Conservation (phyloP, 2,797 vertebrate species). For the Momotus momota region DNA sequence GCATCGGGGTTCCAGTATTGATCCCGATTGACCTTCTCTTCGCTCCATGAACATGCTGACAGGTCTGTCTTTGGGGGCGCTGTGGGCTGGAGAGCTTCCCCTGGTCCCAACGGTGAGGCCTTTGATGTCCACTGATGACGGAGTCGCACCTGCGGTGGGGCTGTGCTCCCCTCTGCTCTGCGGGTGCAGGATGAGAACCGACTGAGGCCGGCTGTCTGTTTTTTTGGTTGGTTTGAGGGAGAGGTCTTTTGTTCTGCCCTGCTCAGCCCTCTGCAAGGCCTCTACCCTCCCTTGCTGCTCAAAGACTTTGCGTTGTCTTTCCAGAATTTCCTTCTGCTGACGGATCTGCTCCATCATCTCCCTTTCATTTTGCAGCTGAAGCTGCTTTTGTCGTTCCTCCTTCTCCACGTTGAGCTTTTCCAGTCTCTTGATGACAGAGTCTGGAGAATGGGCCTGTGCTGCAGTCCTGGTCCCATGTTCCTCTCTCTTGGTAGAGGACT, state of each 20-base stretch:
- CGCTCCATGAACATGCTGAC: constrained; percentile 74
- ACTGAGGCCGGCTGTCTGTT: constrained; percentile 78
- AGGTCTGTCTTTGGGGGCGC: constrained; percentile 75
- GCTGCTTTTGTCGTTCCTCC: constrained; percentile 88
- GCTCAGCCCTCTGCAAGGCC: constrained; percentile 83
- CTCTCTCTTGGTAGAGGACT: constrained; percentile 34
- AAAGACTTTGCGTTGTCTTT: constrained; percentile 85
- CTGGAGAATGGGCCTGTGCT: constrained; percentile 65
- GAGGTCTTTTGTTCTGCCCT: constrained; percentile 73
- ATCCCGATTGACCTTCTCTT: constrained; percentile 58
- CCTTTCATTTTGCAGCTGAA: constrained; percentile 88
- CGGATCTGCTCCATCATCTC: constrained; percentile 95
- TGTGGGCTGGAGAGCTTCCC: constrained; percentile 60
- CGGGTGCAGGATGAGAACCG: constrained; percentile 69
- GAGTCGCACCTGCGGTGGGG: neutral
- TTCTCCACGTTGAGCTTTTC: constrained; percentile 91
- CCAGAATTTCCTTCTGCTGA: constrained; percentile 88
- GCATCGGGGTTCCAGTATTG: constrained; percentile 68
- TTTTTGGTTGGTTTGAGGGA: constrained; percentile 61
- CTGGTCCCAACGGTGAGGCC: constrained; percentile 71
- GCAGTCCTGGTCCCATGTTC: neutral
- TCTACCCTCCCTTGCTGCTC: constrained; percentile 83
- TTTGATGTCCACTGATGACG: constrained; percentile 61
- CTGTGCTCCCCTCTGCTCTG: constrained; percentile 65
- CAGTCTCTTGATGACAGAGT: constrained; percentile 79